Percentiles rank a stretch among this genome's conserved stretches.
Conservation (phyloP, 2,888 invertebrate genomes). For the Lochmaea capreae region DNA sequence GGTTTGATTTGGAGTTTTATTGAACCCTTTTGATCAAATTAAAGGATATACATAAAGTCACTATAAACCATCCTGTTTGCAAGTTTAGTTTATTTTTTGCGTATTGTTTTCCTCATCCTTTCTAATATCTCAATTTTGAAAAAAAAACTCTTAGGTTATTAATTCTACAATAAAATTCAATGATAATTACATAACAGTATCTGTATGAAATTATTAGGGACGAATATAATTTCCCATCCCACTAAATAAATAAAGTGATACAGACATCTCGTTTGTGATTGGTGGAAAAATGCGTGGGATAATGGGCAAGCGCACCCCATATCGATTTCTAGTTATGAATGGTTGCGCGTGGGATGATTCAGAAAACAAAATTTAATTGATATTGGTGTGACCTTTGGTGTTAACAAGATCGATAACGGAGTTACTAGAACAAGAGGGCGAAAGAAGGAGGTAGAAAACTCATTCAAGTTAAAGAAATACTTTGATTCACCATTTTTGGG, state of each 20-base stretch:
- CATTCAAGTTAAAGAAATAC: background rate
- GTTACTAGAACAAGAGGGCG: constrained; percentile 7
- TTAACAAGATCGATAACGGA: constrained; percentile 23
- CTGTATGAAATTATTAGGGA: background rate
- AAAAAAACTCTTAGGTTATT: background rate
- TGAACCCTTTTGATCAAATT: too few species aligned
- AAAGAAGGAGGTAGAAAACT: background rate
- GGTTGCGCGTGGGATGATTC: constrained; percentile 38
- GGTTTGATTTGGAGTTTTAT: too few species aligned
- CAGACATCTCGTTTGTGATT: constrained; percentile 1
- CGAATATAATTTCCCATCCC: background rate
- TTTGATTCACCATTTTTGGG: background rate
- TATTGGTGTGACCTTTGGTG: constrained; percentile 34
- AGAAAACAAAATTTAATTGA: constrained; percentile 34
- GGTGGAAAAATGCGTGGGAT: constrained; percentile 12
- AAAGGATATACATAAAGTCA: too few species aligned
- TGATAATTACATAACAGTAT: too few species aligned
- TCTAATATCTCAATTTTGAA: too few species aligned
- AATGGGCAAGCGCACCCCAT: constrained; percentile 6
- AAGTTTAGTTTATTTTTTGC: too few species aligned
- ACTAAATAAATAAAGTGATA: constrained; percentile 17
- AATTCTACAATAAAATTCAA: background rate
- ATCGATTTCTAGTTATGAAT: constrained; percentile 36
- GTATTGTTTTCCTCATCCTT: too few species aligned
- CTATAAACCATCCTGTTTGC: too few species aligned